Percentiles rank a stretch among this genome's conserved stretches.
These are phyloP conservation scores for Spicauda simplicius DNA, from an alignment of 2,888 invertebrate species.

Conservation along the genomic window DNA sequence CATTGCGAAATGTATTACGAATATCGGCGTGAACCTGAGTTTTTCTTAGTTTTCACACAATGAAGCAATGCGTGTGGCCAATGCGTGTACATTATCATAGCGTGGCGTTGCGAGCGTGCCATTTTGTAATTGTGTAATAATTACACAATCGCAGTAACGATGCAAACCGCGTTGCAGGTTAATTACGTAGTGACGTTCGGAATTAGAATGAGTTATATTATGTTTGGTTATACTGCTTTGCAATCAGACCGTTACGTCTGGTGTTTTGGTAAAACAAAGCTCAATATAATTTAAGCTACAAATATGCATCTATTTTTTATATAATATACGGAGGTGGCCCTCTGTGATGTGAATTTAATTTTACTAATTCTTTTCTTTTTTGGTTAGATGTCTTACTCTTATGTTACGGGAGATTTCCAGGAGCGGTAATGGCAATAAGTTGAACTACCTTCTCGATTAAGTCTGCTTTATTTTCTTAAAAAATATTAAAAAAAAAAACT, in stretches of 20 bases:
- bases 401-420: too few relatives aligned
- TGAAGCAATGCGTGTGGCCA: conserved; percentile 30
- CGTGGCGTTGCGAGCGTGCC: conserved; percentile 47
- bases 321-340: too few relatives aligned
- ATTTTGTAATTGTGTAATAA: conserved; percentile 49
- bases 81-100: conserved; percentile 53
- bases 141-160: conserved; percentile 60
- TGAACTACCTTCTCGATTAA: too few relatives aligned
- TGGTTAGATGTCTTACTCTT: too few relatives aligned
- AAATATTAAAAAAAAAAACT: too few relatives aligned
- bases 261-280: background rate
- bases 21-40: background rate
- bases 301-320: too few relatives aligned
- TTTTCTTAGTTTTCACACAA: conserved; percentile 22
- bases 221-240: conserved; percentile 16
- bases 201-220: conserved; percentile 32
- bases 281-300: background rate
- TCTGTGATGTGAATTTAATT: too few relatives aligned
- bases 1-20: background rate
- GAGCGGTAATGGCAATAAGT: too few relatives aligned
- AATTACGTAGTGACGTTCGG: conserved; percentile 30
- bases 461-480: too few relatives aligned
- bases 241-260: conserved; percentile 2
- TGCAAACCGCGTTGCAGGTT: conserved; percentile 42
- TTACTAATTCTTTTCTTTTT: too few relatives aligned